These are phyloP conservation scores for Hydropsyche tenuis DNA, from an alignment of 1,140 invertebrate genomes.

Conservation along the genomic window DNA sequence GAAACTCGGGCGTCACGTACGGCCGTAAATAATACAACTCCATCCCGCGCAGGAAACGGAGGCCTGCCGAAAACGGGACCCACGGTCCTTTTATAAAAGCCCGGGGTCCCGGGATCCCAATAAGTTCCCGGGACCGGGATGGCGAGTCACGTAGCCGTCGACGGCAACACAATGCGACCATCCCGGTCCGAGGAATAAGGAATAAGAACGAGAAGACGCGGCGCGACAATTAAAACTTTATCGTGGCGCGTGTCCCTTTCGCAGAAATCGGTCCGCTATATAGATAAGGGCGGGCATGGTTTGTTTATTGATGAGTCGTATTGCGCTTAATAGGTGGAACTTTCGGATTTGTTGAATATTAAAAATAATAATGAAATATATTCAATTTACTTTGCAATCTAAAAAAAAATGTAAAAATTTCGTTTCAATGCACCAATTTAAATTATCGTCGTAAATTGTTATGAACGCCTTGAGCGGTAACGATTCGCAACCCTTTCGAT, in stretches of 20 bases:
- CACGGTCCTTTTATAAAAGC: slow-evolving; percentile 3
- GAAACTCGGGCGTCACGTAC: slow-evolving; percentile 37
- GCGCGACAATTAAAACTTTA: slow-evolving; percentile 22
- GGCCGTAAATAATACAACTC: slow-evolving; percentile 42
- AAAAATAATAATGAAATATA: no score
- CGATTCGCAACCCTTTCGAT: no score
- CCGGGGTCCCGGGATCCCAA: no score
- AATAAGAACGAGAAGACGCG: neutral
- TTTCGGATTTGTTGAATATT: no score
- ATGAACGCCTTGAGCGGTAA: no score
- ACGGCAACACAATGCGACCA: neutral
- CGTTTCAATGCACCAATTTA: no score
- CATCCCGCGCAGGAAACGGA: slow-evolving; percentile 35
- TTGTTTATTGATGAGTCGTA: no score
- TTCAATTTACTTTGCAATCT: no score
- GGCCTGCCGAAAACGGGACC: neutral
- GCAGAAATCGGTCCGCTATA: neutral
- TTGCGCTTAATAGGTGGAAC: no score
- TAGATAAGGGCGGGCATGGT: no score
- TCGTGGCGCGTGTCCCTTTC: neutral
- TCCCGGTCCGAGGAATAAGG: neutral
- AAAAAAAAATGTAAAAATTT: no score
- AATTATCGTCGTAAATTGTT: no score
- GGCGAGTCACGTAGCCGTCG: neutral
- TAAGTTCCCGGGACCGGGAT: neutral